Conservation (phyloP, 2,888 invertebrate genomes). For the Erebia ligea region DNA sequence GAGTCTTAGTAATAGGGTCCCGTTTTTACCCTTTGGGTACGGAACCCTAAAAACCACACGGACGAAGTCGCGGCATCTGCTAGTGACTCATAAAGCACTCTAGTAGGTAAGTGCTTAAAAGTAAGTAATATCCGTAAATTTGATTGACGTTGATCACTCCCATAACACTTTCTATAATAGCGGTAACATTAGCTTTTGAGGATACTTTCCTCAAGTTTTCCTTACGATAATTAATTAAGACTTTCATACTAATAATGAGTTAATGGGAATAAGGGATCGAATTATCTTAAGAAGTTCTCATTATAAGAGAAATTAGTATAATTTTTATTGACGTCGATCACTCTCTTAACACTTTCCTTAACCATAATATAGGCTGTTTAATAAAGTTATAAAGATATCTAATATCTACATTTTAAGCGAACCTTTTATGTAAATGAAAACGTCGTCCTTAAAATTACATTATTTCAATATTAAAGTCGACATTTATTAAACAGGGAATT, state of each 20-base stretch:
- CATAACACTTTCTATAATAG: background rate
- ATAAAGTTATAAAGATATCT: constrained; percentile 6
- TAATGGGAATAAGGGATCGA: too few relatives aligned
- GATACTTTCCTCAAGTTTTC: background rate
- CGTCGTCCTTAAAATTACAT: background rate
- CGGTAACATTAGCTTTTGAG: background rate
- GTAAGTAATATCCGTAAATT: background rate
- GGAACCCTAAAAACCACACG: too few relatives aligned
- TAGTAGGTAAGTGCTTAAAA: too few relatives aligned
- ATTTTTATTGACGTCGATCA: constrained; percentile 2
- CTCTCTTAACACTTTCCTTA: constrained; percentile 2
- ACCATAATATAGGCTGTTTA: background rate
- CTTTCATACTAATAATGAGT: too few relatives aligned
- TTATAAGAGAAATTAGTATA: background rate
- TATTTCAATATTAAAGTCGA: background rate
- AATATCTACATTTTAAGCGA: background rate
- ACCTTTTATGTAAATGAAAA: background rate
- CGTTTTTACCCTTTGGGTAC: too few relatives aligned
- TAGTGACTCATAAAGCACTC: too few relatives aligned
- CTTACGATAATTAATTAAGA: too few relatives aligned
- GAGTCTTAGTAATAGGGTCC: too few relatives aligned
- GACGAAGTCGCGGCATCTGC: too few relatives aligned
- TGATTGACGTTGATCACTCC: background rate
- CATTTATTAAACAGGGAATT: background rate
- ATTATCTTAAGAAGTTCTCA: background rate